Base-by-base conservation (phyloP, 2,113 vertebrate genomes). In the Zeus faber region DNA sequence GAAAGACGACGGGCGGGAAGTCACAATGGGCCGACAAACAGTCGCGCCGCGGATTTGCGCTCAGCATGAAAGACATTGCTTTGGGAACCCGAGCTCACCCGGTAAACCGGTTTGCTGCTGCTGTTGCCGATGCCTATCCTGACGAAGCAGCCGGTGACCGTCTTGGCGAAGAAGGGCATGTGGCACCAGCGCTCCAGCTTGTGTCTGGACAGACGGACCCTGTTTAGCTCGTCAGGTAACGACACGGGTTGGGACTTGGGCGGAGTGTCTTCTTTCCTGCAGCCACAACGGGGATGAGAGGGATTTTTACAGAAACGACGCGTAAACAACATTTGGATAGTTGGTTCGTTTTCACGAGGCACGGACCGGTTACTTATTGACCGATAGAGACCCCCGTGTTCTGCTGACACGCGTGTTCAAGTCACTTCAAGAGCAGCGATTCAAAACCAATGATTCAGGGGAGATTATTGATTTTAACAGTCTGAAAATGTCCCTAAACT, bases 171-270 rank as follows among this genome's bases (percentile, higher is more conserved):
- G 82, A 99, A 99, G 31, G 97, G 97, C 97, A 99, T 99, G 70
- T 99, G 97, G 86, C 96, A 99, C 97, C 97, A 99, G 37, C 95
- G 97, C 26, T 99, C 97, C 70, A 99, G 81, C 74, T 99, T 99
- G 83, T 99, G 94, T 54, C 97, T 90, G 0, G 97, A 99, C 71
- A 99, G 86, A 1, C 96, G 92, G n/a, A 99, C 85, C 45, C 94
- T 79, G 80, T 99, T 99, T 60, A 99, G 87, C 11, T 99, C 96
- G 40, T 99, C 96, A 0, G 95, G 96, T 21, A 98, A 84, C 0
- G 96, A 97, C 25, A 99, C 96, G 0, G 95, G 95, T 55, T 97
- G 93, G 2, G 97, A 98, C 77, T 97, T 98, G 0, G 96, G 96
- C n/a, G 95, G 94, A 33, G 94, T 91, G 55, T 93, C 95, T 77